phyloP scores from a whole-genome alignment of 2,113 vertebrate species.

The Casuarius casuarius region DNA sequence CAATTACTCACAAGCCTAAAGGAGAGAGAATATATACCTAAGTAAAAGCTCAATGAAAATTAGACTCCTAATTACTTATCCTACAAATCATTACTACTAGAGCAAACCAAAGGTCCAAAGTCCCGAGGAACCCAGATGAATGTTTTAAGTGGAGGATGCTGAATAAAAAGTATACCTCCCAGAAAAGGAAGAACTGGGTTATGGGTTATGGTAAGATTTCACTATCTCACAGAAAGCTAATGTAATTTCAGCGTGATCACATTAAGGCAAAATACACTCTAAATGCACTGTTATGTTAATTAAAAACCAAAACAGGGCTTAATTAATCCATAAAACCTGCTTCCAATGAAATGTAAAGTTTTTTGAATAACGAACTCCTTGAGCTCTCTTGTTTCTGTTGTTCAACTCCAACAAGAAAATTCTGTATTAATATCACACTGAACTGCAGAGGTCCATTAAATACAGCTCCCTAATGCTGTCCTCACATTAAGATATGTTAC shows the following conservation, averaged over 20 bases:
- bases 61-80: background rate
- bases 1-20: background rate
- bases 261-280: background rate
- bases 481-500: background rate
- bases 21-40: background rate
- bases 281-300: background rate
- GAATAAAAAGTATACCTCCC: background rate
- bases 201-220: background rate
- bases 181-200: background rate
- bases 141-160: background rate
- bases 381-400: background rate
- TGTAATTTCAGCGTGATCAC: background rate
- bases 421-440: background rate
- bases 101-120: background rate
- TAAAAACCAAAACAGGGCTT: background rate
- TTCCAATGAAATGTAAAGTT: background rate
- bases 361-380: background rate
- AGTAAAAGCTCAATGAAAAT: background rate
- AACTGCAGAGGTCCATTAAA: background rate
- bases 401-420: background rate
- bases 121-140: background rate
- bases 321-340: background rate
- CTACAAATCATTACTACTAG: background rate
- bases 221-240: background rate
- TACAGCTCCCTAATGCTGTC: background rate